These are phyloP conservation scores for Trilocha varians DNA, from an alignment of 2,888 invertebrate genomes.

Conservation along the genomic window DNA sequence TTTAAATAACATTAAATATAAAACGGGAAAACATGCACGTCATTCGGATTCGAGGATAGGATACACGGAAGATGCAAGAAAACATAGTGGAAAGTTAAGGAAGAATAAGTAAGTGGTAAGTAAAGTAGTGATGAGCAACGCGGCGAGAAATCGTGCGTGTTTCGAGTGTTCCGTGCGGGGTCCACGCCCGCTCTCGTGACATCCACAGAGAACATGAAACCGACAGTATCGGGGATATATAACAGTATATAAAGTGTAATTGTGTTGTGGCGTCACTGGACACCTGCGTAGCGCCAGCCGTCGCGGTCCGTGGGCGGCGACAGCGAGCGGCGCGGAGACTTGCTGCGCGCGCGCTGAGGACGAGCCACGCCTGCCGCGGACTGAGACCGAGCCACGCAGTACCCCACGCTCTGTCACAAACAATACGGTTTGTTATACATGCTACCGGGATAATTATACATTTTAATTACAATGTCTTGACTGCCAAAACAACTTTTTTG, in stretches of 20 bases:
- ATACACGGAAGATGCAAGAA: constrained; percentile 60
- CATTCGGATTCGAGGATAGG: constrained; percentile 50
- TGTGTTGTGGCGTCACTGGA: constrained; percentile 37
- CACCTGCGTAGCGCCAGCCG: constrained; percentile 75
- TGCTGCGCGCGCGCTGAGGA: constrained; percentile 78
- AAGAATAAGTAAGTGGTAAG: constrained; percentile 64
- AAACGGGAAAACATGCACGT: constrained; percentile 54
- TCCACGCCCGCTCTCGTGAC: constrained; percentile 38
- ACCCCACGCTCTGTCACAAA: constrained; percentile 46
- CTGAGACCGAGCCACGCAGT: constrained; percentile 82
- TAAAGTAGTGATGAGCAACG: constrained; percentile 66
- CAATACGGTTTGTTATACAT: neutral
- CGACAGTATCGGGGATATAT: constrained; percentile 1
- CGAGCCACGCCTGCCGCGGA: constrained; percentile 83
- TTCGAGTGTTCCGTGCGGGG: constrained; percentile 71
- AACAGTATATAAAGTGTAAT: constrained; percentile 3
- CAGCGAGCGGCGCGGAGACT: constrained; percentile 87
- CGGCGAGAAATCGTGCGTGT: constrained; percentile 57
- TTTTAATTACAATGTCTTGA: no score
- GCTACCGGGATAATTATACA: no score
- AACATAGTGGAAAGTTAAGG: constrained; percentile 52
- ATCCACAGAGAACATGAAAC: constrained; percentile 28
- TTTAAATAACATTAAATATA: constrained; percentile 15
- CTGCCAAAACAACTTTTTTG: no score
- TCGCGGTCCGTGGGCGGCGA: constrained; percentile 82